Evolutionary conservation across 2,888 invertebrate genomes (phyloP).

Genomic region (Heteromurus nitidus): DNA sequence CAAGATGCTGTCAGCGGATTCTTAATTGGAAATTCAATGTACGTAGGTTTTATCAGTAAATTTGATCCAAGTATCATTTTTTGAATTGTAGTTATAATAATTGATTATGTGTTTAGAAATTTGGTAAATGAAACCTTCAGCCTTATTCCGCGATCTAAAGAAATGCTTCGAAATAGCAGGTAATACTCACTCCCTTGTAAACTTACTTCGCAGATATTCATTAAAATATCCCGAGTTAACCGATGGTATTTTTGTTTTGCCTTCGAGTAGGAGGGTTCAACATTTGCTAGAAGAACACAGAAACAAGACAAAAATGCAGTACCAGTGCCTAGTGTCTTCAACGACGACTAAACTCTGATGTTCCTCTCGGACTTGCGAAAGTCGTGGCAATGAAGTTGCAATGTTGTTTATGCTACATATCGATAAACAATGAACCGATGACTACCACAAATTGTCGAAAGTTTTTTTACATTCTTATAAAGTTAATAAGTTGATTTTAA

Average conservation of each 20-base stretch:
- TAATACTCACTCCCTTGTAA: constrained; percentile 13
- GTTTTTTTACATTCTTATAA: too few relatives aligned
- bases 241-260: constrained; percentile 39
- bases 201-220: too few relatives aligned
- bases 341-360: constrained; percentile 55
- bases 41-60: too few relatives aligned
- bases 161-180: constrained; percentile 79
- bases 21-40: constrained; percentile 82
- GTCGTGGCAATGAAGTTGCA: not conserved
- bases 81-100: too few relatives aligned
- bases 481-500: too few relatives aligned
- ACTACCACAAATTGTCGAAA: too few relatives aligned
- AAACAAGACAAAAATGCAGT: constrained; percentile 69
- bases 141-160: constrained; percentile 82
- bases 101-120: constrained; percentile 78
- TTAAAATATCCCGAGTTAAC: too few relatives aligned
- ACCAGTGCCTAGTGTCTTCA: constrained; percentile 65
- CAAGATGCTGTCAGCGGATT: constrained; percentile 82
- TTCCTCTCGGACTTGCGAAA: not conserved
- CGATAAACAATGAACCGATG: too few relatives aligned
- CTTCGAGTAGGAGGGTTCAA: constrained; percentile 79
- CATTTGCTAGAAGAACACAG: constrained; percentile 77
- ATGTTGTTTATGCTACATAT: constrained; percentile 39
- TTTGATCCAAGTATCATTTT: too few relatives aligned
- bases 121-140: constrained; percentile 89